These are phyloP conservation scores for Isurus oxyrinchus DNA, from an alignment of 2,113 vertebrate genomes.

Conservation along the genomic window DNA sequence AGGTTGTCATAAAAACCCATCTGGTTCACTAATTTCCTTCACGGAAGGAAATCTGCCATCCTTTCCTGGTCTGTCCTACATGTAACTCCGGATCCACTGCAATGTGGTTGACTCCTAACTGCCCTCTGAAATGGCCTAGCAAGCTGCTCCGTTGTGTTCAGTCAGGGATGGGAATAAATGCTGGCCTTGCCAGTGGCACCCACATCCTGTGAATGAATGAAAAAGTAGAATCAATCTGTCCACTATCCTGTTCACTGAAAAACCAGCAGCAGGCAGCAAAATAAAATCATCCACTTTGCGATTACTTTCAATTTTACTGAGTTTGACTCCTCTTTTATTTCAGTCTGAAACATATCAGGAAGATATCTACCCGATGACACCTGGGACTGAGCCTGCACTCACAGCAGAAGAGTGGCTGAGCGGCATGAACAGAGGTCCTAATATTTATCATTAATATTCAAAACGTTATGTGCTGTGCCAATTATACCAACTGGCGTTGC, in stretches of 20 bases:
- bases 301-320: neutral
- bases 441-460: neutral
- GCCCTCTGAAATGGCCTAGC: no score
- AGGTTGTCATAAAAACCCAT: no score
- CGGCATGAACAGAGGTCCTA: constrained; percentile 78
- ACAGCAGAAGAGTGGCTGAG: constrained; percentile 86
- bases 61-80: no score
- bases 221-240: neutral
- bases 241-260: neutral
- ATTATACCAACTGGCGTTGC: neutral
- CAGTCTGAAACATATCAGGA: constrained; percentile 98
- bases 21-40: no score
- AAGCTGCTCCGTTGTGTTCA: no score
- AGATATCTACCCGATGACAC: constrained; percentile 96
- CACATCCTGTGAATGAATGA: no score
- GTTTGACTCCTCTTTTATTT: constrained; percentile 40
- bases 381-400: constrained; percentile 82
- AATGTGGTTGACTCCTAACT: no score
- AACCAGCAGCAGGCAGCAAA: neutral
- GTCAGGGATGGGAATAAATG: no score
- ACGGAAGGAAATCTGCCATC: no score
- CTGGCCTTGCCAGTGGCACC: no score
- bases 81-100: no score
- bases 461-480: neutral
- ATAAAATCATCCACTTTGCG: neutral